phyloP scores from a whole-genome alignment of 1,140 invertebrate genomes.

The Eriocheir sinensis region DNA sequence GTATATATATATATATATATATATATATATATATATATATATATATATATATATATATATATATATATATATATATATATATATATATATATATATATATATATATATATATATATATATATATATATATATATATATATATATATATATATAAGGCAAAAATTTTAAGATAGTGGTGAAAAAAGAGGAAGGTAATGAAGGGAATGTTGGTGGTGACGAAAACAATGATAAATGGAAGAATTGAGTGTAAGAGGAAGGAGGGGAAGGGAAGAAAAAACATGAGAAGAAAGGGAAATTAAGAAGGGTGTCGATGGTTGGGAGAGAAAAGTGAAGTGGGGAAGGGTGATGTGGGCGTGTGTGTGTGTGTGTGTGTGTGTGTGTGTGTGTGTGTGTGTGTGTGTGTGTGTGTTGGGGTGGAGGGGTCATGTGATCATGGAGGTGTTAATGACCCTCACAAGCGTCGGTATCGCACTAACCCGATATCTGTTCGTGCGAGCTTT shows the following conservation, averaged over 20 bases:
- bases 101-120: slow-evolving; percentile 33
- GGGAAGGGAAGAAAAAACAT: not conserved
- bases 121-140: slow-evolving; percentile 46
- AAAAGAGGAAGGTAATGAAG: too few relatives aligned
- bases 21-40: slow-evolving; percentile 35
- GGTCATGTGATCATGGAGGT: too few relatives aligned
- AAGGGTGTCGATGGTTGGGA: not conserved
- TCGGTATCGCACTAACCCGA: too few relatives aligned
- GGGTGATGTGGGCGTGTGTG: too few relatives aligned
- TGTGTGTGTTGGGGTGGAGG: too few relatives aligned
- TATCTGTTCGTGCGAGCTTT: too few relatives aligned
- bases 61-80: slow-evolving; percentile 45
- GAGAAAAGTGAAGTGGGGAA: not conserved
- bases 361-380: not conserved
- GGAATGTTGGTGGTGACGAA: not conserved
- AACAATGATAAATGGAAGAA: not conserved
- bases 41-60: slow-evolving; percentile 35
- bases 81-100: slow-evolving; percentile 45
- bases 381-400: too few relatives aligned
- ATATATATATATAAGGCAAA: too few relatives aligned
- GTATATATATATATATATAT: slow-evolving; percentile 14
- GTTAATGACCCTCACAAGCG: too few relatives aligned
- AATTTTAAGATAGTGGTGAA: too few relatives aligned
- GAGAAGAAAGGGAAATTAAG: not conserved
- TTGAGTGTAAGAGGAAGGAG: not conserved